Evolutionary conservation across 2,797 vertebrate genomes (phyloP), one percentile per base, ranked within the genome.

Genomic region (Smutsia gigantea): DNA sequence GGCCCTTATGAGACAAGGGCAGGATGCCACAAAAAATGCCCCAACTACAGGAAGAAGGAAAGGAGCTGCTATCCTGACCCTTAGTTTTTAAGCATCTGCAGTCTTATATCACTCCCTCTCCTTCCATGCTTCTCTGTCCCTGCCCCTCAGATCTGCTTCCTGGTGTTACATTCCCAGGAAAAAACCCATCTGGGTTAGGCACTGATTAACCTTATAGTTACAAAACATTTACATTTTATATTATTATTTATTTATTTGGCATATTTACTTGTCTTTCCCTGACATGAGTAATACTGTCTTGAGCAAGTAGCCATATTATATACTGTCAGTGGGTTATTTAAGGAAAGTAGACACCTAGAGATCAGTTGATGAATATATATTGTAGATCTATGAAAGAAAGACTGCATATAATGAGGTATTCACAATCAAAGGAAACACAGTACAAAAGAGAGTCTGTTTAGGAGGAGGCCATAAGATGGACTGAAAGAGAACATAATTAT

Each of bases 401-500:
- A 63, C n/a, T 91, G 31, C 19, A 5, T 93, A 25, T 92, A 95
- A 97, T 93, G 83, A 93, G 25, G 46, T 82, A 71, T 95, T 88
- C 77, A 84, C 23, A 91, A 84, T 93, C 85, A 94, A 97, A 87
- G 46, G 29, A 90, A 96, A 74, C 71, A 82, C 42, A 93, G 27
- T 64, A 94, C 88, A 94, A 95, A 87, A 92, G 51, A 95, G 51
- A 95, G 53, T 66, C 83, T 59, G 10, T 95, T 93, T 66, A 94
- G 68, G 71, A 92, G 34, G 71, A 92, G 15, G 66, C 34, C 86
- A 81, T 46, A 95, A 81, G 95, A 95, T 69, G 25, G 59, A 31
- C 75, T 92, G 86, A 95, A 96, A 97, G 71, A 68, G 74, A 96
- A 85, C 66, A 85, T 87, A 95, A 97, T 91, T 95, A 94, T 66